Evolutionary conservation across 2,797 vertebrate genomes (phyloP).

Genomic region (Novumbra hubbsi): DNA sequence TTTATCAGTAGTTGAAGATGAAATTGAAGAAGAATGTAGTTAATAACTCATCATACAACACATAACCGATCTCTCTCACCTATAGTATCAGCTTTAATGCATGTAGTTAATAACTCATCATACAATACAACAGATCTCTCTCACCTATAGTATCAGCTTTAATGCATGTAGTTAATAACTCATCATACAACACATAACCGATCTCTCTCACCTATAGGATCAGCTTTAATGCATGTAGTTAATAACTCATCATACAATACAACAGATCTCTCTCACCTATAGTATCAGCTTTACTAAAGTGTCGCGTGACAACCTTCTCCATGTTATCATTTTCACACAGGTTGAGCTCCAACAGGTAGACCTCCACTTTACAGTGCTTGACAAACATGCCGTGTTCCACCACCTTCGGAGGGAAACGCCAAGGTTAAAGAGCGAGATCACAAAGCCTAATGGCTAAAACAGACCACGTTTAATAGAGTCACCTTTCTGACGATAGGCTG

Average conservation of each 20-base stretch:
- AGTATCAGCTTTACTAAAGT: slow-evolving; percentile 96
- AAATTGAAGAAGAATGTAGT: not conserved
- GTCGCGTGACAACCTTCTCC: slow-evolving; percentile 84
- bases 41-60: not conserved
- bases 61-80: slow-evolving; percentile 73
- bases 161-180: slow-evolving; percentile 15
- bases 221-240: slow-evolving; percentile 96
- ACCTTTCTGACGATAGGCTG: slow-evolving; percentile 92
- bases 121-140: slow-evolving; percentile 19
- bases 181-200: not conserved
- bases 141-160: slow-evolving; percentile 96
- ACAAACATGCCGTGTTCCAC: slow-evolving; percentile 97
- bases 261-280: slow-evolving; percentile 78
- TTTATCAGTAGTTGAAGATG: not conserved
- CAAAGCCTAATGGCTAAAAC: not conserved
- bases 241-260: no score
- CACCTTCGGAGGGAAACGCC: slow-evolving; percentile 73
- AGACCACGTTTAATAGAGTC: slow-evolving; percentile 31
- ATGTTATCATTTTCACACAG: slow-evolving; percentile 91
- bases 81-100: slow-evolving; percentile 95
- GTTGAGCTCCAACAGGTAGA: slow-evolving; percentile 95
- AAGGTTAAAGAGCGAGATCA: not conserved
- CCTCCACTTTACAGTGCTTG: slow-evolving; percentile 97
- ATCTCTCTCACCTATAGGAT: slow-evolving; percentile 87
- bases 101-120: no score